A percentile compares a stretch with the other conserved stretches of the same genome.
Conservation (phyloP, 92 coral and sea anemone species). For the Montipora capitata region DNA sequence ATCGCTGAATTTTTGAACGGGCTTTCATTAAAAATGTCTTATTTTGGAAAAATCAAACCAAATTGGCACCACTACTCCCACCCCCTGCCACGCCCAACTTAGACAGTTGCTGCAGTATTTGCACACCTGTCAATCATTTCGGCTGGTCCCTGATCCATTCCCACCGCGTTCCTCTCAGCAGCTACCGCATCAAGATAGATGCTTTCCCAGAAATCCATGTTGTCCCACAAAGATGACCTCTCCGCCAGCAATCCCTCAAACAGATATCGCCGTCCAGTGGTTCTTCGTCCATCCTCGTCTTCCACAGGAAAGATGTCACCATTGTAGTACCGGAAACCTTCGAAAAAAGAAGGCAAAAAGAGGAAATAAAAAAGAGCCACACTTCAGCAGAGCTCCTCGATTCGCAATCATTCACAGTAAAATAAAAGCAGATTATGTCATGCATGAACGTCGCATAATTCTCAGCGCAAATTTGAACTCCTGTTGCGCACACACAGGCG, state of each 20-base stretch:
- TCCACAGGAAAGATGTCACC: conserved; percentile 92
- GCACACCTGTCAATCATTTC: conserved; percentile 97
- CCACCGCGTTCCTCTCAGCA: conserved; percentile 92
- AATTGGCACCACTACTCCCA: too few species aligned
- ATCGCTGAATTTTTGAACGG: too few species aligned
- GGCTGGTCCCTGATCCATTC: conserved; percentile 96
- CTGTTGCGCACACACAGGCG: too few species aligned
- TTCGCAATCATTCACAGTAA: too few species aligned
- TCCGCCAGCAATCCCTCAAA: conserved; percentile 93
- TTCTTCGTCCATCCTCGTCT: conserved; percentile 70
- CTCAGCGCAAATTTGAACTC: too few species aligned
- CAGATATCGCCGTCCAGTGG: conserved; percentile 90
- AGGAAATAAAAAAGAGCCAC: neutral
- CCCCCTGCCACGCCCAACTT: neutral
- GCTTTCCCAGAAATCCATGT: conserved; percentile 99
- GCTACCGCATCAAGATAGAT: conserved; percentile 93
- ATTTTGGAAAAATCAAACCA: too few species aligned
- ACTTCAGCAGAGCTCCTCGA: too few species aligned
- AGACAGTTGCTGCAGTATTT: neutral
- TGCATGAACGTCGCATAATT: too few species aligned
- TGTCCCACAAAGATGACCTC: conserved; percentile 94
- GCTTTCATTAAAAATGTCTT: too few species aligned
- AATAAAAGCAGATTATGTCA: too few species aligned
- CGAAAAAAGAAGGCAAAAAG: neutral
- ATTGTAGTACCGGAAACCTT: conserved; percentile 86